Conservation (phyloP, 92 coral and sea anemone species). For the Zoanthus sociatus region DNA sequence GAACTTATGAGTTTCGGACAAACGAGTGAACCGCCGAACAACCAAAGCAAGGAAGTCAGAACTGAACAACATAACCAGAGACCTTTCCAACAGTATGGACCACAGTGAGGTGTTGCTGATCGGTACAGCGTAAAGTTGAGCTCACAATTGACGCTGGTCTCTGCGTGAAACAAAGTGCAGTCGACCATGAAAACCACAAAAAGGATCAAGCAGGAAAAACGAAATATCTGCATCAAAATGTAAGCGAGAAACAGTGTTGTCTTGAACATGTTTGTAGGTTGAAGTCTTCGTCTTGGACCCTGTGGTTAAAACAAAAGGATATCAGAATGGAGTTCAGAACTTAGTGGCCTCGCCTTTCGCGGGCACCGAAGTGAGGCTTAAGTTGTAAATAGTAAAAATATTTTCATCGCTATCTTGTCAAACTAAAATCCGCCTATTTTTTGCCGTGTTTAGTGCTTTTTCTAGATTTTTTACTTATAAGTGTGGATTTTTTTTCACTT, state of each 20-base stretch:
- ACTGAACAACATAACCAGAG: constrained; percentile 1
- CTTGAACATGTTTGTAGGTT: not conserved
- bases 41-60: constrained; percentile 17
- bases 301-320: not conserved
- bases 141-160: constrained; percentile 26
- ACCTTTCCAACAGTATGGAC: constrained; percentile 31
- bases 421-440: not conserved
- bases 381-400: not conserved
- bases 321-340: too few relatives aligned
- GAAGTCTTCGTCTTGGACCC: not conserved
- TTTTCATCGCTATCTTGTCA: not conserved
- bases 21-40: not conserved
- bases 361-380: not conserved
- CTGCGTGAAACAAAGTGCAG: constrained; percentile 19
- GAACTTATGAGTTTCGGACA: constrained; percentile 21
- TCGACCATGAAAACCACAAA: constrained; percentile 19
- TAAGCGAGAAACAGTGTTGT: not conserved
- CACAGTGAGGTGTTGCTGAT: constrained; percentile 23
- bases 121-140: constrained; percentile 9
- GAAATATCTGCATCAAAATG: constrained; percentile 18
- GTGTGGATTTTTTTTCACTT: not conserved
- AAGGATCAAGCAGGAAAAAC: constrained; percentile 3
- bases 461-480: not conserved
- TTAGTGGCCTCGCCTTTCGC: constrained; percentile 4
- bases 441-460: not conserved